Evolutionary conservation across 2,113 vertebrate species (phyloP), one percentile per base, ranked within the genome.

Genomic region (Clupea harengus): DNA sequence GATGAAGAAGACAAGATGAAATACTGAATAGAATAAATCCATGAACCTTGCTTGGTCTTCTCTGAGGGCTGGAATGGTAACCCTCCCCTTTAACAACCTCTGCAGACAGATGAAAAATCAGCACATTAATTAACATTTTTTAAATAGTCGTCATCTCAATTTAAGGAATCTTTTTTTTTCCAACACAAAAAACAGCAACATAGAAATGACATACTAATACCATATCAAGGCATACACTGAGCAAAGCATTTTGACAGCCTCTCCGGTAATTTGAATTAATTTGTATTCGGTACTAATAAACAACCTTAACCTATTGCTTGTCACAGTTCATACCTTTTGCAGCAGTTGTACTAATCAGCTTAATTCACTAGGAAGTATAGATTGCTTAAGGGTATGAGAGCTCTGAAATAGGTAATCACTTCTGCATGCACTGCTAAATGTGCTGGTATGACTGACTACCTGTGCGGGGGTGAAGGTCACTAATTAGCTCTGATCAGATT

Each of bases 311-410:
- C 81, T 57, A 28, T 83, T 39, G 32, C 72, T 60, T 84, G 89
- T 86, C 83, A 85, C 67, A 47, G 67, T 85, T 78, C 13, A 78
- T 2, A 28, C 28, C 67, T 75, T 28, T 75, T 11, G 11, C 67
- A 75, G 28, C 9, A 32, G 67, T 11, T 15, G 28, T 39, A 39
- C 67, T 88, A 88, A 80, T 67, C 84, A 52, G 85, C 10, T 90
- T 87, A 83, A 93, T 90, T 88, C 89, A 90, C 90, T 90, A 89
- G 86, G 87, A 45, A 18, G 13, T 85, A 92, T 93, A 67, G 91
- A 93, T 92, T 47, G 60, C 9, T 78, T 39, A 15, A 80, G 87
- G 84, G 83, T 88, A 87, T 90, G 88, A 64, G 86, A 64, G 86
- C 87, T 32, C 32, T 78, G 39, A 18, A 89, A 81, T 45, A 86